Base-by-base conservation (phyloP, 2,797 vertebrate species). In the Pelobates cultripes region DNA sequence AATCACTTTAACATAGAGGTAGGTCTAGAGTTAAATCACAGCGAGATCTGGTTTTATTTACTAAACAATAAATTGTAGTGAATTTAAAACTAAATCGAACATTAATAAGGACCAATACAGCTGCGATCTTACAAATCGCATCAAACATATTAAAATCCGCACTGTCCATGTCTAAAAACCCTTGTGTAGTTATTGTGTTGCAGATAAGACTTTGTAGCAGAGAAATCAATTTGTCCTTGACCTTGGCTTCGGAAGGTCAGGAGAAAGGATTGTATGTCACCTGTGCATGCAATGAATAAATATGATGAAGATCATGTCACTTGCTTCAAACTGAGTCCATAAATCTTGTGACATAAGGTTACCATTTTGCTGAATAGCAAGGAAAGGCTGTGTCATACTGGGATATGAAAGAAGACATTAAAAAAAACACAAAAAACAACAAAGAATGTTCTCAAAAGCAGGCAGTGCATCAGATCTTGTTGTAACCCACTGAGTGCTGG, bases 261-360 rank as follows among this genome's bases (percentile, higher is more conserved):
- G 7, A 68, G 28, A 55, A 55, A 8, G 42, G 66, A 84, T 71
- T 66, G 76, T 43, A 47, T 79, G 82, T 78, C 77, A 73, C 40
- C 13, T 53, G 66, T 44, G 72, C 67, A 57, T 13, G 42, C 42
- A 77, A 70, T 63, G 64, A 64, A 70, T 74, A 78, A 83, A 70
- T 57, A 78, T 79, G 77, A 79, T 83, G 77, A 75, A 83, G 55
- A 47, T 47, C 6, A 17, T 70, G 82, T 79, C 82, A 75, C 42
- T 14, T 45, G 42, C 60, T 60, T 28, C n/a, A 78, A 64, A 51
- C 72, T 17, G 66, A 51, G 8, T 7, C 72, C 57, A 84, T 84
- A 70, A 84, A 84, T 84, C 82, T 79, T 70, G 8, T 78, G 63
- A 61, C 64, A 74, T 60, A 61, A 61, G 81, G 61, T 74, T 41